Evolutionary conservation across 37 sponge, comb jelly and placozoan species (phyloP).

Genomic region (Amphimedon queenslandica): DNA sequence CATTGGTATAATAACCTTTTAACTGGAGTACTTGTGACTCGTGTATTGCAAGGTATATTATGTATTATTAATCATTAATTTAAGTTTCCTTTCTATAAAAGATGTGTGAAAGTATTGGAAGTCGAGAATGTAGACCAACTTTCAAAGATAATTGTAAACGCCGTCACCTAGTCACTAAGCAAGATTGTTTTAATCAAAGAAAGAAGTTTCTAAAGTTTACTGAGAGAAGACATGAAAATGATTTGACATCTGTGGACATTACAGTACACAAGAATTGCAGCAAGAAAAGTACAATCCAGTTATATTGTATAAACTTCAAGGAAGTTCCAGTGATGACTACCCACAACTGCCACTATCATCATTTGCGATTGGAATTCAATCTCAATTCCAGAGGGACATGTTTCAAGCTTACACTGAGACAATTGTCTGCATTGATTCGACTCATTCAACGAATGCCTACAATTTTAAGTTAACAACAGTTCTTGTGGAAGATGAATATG

Average conservation of each 20-base stretch:
- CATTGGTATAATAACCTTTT: neutral
- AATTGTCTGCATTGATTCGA: conserved; percentile 20
- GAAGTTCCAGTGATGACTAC: neutral
- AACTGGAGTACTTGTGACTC: neutral
- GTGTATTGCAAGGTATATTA: neutral
- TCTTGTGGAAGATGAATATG: conserved; percentile 11
- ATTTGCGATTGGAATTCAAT: conserved; percentile 11
- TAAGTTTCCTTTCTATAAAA: neutral
- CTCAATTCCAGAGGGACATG: conserved; percentile 21
- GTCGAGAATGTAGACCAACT: neutral
- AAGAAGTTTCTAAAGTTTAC: no score
- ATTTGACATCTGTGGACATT: conserved; percentile 8
- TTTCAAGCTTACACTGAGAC: no score
- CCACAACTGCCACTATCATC: neutral
- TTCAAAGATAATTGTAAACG: neutral
- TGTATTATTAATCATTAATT: neutral
- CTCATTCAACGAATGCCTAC: conserved; percentile 21
- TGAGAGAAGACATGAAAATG: no score
- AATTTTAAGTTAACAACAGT: conserved; percentile 10
- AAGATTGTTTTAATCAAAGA: no score
- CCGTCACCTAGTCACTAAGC: no score
- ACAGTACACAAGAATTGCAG: conserved; percentile 1
- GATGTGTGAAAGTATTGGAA: conserved; percentile 13
- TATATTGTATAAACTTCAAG: conserved; percentile 13
- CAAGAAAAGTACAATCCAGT: conserved; percentile 17